Percentiles rank a stretch among this genome's conserved stretches.
These are phyloP conservation scores for Bombyx mandarina DNA, from an alignment of 1,140 invertebrate genomes.

Conservation along the genomic window DNA sequence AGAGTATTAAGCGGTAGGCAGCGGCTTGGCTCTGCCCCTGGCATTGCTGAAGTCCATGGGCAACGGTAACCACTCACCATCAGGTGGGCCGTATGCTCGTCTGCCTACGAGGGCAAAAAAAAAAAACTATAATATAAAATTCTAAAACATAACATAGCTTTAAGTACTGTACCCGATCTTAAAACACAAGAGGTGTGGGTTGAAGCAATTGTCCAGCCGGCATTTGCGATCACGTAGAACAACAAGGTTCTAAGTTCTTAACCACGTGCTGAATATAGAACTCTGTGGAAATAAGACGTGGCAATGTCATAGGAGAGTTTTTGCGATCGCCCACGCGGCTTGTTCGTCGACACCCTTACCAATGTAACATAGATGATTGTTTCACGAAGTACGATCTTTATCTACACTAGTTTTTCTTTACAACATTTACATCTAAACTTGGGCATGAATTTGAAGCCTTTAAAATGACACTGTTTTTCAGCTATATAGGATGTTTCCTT, in stretches of 20 bases:
- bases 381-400: not conserved
- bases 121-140: no score
- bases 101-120: no score
- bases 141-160: no score
- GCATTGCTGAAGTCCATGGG: no score
- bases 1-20: no score
- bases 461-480: no score
- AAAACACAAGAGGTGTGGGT: conserved; percentile 44
- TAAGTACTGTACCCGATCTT: conserved; percentile 22
- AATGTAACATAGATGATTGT: not conserved
- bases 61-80: no score
- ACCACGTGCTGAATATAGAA: conserved; percentile 23
- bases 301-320: conserved; percentile 69
- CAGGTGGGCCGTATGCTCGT: no score
- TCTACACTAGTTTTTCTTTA: not conserved
- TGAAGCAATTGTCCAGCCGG: conserved; percentile 60
- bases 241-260: conserved; percentile 41
- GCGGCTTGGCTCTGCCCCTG: no score
- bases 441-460: no score
- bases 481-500: no score
- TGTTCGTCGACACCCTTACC: conserved; percentile 28
- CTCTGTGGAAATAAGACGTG: conserved; percentile 29
- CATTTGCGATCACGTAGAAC: conserved; percentile 32
- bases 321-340: conserved; percentile 59
- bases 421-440: no score